Percentiles rank a stretch among this genome's conserved stretches.
These are phyloP conservation scores for Zoanthus sociatus DNA, from an alignment of 92 coral and sea anemone species.

Conservation along the genomic window DNA sequence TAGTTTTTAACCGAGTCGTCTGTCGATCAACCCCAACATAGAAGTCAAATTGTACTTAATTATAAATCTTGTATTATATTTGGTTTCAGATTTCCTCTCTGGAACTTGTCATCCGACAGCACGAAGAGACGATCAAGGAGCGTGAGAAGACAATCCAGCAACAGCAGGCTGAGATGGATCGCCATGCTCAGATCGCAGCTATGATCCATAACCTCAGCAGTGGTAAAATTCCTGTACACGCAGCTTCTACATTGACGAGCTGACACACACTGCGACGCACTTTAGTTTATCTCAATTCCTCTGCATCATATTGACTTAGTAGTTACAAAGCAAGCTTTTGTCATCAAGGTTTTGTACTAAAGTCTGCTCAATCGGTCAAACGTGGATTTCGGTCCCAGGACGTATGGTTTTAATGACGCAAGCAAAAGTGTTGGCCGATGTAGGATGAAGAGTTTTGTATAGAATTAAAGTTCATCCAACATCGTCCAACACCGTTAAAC, in stretches of 20 bases:
- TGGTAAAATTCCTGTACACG: conserved; percentile 63
- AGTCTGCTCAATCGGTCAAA: too few relatives aligned
- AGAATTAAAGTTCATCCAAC: too few relatives aligned
- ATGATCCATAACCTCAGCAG: conserved; percentile 95
- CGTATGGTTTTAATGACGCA: too few relatives aligned
- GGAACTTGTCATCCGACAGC: conserved; percentile 88
- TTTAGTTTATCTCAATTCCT: too few relatives aligned
- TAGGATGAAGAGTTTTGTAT: too few relatives aligned
- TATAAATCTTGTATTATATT: not conserved
- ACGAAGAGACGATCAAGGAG: conserved; percentile 87
- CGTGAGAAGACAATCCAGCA: conserved; percentile 80
- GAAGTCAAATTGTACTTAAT: not conserved
- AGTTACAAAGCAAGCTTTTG: too few relatives aligned
- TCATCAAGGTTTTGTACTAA: too few relatives aligned
- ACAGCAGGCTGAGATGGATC: conserved; percentile 86
- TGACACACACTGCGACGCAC: not conserved
- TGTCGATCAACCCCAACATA: not conserved
- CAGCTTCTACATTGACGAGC: not conserved
- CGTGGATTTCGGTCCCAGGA: too few relatives aligned
- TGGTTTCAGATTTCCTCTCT: conserved; percentile 83
- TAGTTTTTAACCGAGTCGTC: too few relatives aligned
- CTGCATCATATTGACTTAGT: too few relatives aligned
- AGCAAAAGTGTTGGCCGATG: too few relatives aligned
- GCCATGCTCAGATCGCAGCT: conserved; percentile 97
- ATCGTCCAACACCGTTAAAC: too few relatives aligned